A percentile compares a stretch with the other conserved stretches of the same genome.
phyloP scores from a whole-genome alignment of 2,888 invertebrate species.

The Creontiades dilutus region DNA sequence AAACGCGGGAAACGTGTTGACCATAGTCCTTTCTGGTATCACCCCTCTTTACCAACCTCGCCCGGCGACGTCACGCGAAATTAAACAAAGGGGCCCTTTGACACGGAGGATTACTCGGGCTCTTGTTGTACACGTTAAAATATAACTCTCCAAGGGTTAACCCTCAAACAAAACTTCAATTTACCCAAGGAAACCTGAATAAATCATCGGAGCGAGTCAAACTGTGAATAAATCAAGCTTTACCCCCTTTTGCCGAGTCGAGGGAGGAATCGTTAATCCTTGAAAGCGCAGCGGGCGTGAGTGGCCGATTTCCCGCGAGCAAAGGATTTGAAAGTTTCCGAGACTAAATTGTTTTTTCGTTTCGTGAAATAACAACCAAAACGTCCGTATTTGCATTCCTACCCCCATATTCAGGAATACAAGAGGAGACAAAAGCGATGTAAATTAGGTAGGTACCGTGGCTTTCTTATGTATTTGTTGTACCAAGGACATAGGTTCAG shows the following conservation, averaged over 20 bases:
- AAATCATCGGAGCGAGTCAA: conserved; percentile 58
- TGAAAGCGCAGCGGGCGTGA: neutral
- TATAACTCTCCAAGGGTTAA: conserved; percentile 54
- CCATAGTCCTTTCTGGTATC: neutral
- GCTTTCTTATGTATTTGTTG: too few relatives aligned
- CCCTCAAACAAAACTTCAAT: conserved; percentile 61
- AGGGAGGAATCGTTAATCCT: conserved; percentile 36
- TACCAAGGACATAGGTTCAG: too few relatives aligned
- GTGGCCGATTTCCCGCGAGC: conserved; percentile 13
- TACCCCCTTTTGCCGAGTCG: conserved; percentile 39
- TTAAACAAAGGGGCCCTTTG: conserved; percentile 54
- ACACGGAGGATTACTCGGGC: conserved; percentile 53
- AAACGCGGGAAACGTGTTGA: neutral
- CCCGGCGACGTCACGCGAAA: conserved; percentile 43
- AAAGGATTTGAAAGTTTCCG: neutral
- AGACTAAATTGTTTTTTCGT: neutral
- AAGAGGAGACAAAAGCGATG: too few relatives aligned
- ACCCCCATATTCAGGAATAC: too few relatives aligned
- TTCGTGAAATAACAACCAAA: too few relatives aligned
- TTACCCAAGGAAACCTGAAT: conserved; percentile 46
- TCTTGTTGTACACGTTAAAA: conserved; percentile 50
- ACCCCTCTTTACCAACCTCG: neutral
- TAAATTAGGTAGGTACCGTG: too few relatives aligned
- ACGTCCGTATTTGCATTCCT: too few relatives aligned
- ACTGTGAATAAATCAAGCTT: conserved; percentile 56